These are phyloP conservation scores for Tringa solitaria DNA, from an alignment of 2,113 vertebrate species.

Conservation along the genomic window DNA sequence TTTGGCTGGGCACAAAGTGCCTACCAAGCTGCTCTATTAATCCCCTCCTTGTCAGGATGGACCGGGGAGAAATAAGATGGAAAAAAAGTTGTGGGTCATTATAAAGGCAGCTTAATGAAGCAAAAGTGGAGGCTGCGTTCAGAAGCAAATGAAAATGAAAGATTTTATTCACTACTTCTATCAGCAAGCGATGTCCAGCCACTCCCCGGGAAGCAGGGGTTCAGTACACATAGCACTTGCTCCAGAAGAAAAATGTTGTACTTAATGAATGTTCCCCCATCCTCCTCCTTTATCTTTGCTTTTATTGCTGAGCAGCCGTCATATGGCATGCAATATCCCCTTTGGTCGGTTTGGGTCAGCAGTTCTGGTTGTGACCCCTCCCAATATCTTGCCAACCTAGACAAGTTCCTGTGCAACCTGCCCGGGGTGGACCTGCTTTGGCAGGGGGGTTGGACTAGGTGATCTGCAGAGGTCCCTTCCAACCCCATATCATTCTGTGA, in stretches of 20 bases:
- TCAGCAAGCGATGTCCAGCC: background rate
- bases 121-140: background rate
- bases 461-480: too few relatives aligned
- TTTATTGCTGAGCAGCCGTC: background rate
- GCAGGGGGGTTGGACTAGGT: too few relatives aligned
- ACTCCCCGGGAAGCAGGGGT: background rate
- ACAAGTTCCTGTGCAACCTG: too few relatives aligned
- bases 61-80: background rate
- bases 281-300: background rate
- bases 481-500: too few relatives aligned
- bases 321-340: background rate
- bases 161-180: background rate
- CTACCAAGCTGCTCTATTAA: background rate
- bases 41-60: background rate
- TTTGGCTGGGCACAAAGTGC: background rate
- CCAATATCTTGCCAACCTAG: background rate
- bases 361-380: background rate
- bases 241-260: background rate
- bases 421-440: too few relatives aligned
- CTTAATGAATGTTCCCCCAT: background rate
- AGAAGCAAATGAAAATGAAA: background rate
- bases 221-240: background rate
- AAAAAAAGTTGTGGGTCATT: background rate
- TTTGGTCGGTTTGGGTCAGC: background rate
- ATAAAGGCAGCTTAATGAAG: background rate